Base-by-base conservation (phyloP, 1,140 invertebrate species). In the Drosophila punjabiensis region DNA sequence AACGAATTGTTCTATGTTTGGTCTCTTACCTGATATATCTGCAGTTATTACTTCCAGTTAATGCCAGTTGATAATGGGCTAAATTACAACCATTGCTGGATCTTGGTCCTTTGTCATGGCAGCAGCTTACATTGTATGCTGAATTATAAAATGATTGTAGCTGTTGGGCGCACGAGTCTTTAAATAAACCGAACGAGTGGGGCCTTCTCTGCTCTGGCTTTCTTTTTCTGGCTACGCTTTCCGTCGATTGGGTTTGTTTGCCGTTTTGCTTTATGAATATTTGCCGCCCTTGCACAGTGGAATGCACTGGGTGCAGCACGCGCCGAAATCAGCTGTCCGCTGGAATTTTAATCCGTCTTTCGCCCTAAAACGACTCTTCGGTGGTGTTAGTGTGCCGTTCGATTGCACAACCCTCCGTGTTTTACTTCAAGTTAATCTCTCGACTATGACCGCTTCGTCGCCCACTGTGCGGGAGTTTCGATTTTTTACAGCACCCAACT, bases 391-490 rank as follows among this genome's bases (percentile, higher is more conserved):
- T 56, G 52, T 37, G 41, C 9, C 52, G 28, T 47, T 35, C 4
- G 66, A 69, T 71, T 85, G 68, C 65, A 62, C 58, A 81, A 64
- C 33, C 50, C 35, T 39, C n/a, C 30, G 35, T 13, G 37, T 28
- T 70, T 58, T 20, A 28, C 35, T 33, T 53, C 16, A 45, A 67
- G 18, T 75, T 75, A 67, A 67, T 61, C 41, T 79, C 52, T 39
- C 55, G 61, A 52, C 33, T 76, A 41, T 35, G 58, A 58, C 35
- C 16, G 20, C 47, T 52, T 5, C 32, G 32, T 20, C 20, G 33
- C 65, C 68, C 83, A 75, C 45, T 56, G 65, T 85, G 69, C 68
- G 74, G 79, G 68, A 86, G 82, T 79, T 86, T 85, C 82, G 82
- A 86, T 86, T 85, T 85, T 85, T 82, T 53, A 16, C 62, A 59